Percentiles rank a stretch among this genome's conserved stretches.
Conservation (phyloP, 2,797 vertebrate species). For the Pteropus rufus region DNA sequence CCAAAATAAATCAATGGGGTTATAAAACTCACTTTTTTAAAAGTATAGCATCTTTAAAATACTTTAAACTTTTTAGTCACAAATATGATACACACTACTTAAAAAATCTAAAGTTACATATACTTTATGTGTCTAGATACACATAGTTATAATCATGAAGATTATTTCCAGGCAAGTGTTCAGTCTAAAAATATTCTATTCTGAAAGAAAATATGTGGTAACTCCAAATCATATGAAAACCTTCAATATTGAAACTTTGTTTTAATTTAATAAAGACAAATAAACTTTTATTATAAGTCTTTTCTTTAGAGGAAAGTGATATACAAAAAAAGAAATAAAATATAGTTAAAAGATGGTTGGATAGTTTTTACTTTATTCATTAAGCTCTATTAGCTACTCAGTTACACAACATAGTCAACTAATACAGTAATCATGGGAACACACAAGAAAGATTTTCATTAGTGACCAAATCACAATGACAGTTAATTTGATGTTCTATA, state of each 20-base stretch:
- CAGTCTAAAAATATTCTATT: conserved; percentile 33
- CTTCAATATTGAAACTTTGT: neutral
- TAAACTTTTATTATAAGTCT: neutral
- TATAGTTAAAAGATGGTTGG: neutral
- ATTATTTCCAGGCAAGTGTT: neutral
- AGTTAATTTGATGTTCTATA: neutral
- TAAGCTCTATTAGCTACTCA: conserved; percentile 11
- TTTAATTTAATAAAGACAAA: conserved; percentile 35
- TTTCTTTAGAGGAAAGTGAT: conserved; percentile 17
- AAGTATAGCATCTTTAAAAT: neutral
- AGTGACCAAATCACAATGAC: conserved; percentile 6
- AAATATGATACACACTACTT: neutral
- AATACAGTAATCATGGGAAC: neutral
- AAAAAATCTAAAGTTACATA: neutral
- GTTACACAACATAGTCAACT: neutral
- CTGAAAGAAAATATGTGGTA: neutral
- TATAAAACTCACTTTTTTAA: conserved; percentile 33
- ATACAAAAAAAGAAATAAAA: conserved; percentile 27
- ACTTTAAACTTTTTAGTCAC: neutral
- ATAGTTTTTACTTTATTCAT: conserved; percentile 15
- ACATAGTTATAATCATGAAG: neutral
- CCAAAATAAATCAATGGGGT: neutral
- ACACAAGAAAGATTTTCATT: neutral
- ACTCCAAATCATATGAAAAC: conserved; percentile 19
- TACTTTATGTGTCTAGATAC: neutral